Conservation (phyloP, 1,140 invertebrate genomes). For the Neotoxoptera formosana region DNA sequence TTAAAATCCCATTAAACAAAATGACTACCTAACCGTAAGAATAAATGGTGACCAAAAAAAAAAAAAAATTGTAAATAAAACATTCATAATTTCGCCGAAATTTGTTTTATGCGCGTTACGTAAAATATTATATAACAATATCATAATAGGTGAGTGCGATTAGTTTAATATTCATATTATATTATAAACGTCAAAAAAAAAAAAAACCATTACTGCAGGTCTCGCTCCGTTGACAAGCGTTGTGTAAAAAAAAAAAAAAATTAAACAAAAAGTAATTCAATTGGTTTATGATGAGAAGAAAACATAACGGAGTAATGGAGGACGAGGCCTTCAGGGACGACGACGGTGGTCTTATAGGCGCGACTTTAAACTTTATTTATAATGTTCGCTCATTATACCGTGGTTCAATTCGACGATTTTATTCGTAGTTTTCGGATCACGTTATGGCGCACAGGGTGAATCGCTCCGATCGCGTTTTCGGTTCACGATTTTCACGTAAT, state of each 20-base stretch:
- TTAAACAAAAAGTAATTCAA: not conserved
- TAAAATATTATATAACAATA: not conserved
- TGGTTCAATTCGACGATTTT: not conserved
- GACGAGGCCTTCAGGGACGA: too few species aligned
- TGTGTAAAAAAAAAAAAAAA: not conserved
- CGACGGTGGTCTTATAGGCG: too few species aligned
- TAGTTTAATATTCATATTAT: not conserved
- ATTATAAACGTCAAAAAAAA: not conserved
- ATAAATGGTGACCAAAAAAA: not conserved
- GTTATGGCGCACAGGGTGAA: not conserved
- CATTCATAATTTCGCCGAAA: not conserved
- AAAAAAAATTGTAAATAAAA: not conserved
- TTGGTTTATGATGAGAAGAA: not conserved
- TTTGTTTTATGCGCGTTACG: not conserved
- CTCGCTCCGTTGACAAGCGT: not conserved
- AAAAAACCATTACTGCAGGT: not conserved
- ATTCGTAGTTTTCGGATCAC: not conserved
- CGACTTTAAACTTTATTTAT: not conserved
- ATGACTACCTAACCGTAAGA: not conserved
- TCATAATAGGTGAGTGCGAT: not conserved
- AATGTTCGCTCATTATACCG: not conserved
- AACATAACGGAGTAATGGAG: not conserved
- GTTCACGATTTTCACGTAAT: not conserved
- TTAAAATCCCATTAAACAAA: constrained; percentile 11
- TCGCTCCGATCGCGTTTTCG: not conserved